Conservation (phyloP, 2,113 vertebrate species). For the Cryptotis parvus region DNA sequence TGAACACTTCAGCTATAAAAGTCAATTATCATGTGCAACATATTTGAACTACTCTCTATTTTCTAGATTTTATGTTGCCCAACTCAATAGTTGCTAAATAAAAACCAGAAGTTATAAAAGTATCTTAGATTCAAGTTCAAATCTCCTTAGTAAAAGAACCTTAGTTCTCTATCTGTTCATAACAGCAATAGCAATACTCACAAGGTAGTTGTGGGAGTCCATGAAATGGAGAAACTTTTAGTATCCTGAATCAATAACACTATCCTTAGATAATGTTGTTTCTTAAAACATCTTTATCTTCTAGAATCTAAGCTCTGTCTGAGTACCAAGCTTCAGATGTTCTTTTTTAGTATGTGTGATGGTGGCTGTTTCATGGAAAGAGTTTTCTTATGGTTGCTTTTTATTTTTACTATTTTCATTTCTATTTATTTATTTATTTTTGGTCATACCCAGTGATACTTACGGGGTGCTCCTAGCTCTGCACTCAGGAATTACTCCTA, state of each 20-base stretch:
- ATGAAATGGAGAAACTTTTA: background rate
- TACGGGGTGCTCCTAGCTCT: too few relatives aligned
- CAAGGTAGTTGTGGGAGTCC: background rate
- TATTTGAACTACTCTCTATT: background rate
- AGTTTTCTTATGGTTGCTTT: background rate
- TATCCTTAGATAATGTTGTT: too few relatives aligned
- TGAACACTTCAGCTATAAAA: background rate
- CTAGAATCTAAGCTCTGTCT: background rate
- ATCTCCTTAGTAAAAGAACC: background rate
- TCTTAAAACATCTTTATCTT: too few relatives aligned
- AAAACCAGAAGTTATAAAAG: background rate
- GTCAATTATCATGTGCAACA: background rate
- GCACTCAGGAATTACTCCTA: too few relatives aligned
- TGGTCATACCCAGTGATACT: too few relatives aligned
- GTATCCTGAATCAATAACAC: too few relatives aligned
- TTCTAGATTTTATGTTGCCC: background rate
- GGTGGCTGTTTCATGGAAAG: background rate
- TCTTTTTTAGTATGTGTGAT: background rate
- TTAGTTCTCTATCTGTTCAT: slow-evolving; percentile 13
- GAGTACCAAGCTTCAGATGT: background rate
- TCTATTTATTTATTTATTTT: too few relatives aligned
- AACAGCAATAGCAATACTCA: background rate
- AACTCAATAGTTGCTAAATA: background rate
- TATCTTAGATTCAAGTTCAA: background rate
- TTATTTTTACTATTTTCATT: too few relatives aligned